phyloP scores from a whole-genome alignment of 1,140 invertebrate species.

The Trichonephila clavata region DNA sequence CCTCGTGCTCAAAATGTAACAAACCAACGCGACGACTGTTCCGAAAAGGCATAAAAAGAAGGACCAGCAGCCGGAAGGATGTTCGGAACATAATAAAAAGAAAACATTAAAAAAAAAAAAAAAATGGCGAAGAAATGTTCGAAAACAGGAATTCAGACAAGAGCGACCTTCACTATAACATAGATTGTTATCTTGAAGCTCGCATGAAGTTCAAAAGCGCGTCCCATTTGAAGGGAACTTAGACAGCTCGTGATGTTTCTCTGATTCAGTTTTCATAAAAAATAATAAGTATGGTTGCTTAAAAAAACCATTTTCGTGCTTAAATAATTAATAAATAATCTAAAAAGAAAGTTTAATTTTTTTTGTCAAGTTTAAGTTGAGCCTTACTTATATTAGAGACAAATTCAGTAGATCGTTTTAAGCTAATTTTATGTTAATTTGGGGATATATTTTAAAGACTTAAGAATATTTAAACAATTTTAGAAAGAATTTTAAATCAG shows the following conservation, averaged over 20 bases:
- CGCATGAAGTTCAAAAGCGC: background rate
- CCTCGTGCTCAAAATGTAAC: conserved; percentile 24
- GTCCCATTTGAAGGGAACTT: background rate
- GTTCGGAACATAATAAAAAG: background rate
- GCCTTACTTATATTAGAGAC: too few species aligned
- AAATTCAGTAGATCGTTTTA: too few species aligned
- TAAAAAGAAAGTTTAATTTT: too few species aligned
- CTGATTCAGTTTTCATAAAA: background rate
- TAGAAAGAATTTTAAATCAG: too few species aligned
- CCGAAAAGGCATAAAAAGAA: background rate
- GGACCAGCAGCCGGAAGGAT: background rate
- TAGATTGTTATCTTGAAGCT: background rate
- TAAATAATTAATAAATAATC: background rate
- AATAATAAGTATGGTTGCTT: background rate
- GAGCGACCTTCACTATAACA: background rate
- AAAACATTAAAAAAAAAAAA: background rate
- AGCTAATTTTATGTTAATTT: too few species aligned
- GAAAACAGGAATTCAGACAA: conserved; percentile 6
- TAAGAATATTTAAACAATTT: too few species aligned
- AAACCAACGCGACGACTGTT: background rate
- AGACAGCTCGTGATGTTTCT: background rate
- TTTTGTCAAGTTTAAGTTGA: too few species aligned
- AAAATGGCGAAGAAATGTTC: background rate
- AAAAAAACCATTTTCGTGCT: background rate
- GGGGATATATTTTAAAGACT: too few species aligned